Evolutionary conservation across 2,888 invertebrate genomes (phyloP).

Genomic region (Phania funesta): DNA sequence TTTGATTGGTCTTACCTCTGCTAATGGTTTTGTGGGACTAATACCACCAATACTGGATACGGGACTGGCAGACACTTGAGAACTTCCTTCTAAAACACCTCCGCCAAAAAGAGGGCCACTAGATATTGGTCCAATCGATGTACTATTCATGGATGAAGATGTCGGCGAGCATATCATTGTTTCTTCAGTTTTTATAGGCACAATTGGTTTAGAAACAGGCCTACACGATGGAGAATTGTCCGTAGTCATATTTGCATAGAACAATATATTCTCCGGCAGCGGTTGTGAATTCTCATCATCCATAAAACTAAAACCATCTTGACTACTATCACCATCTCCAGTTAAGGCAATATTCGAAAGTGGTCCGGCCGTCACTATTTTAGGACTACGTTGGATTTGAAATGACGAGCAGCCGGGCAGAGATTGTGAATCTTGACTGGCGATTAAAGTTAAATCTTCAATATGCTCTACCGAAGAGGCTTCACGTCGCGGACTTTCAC

Average conservation of each 20-base stretch:
- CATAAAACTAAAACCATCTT: conserved; percentile 83
- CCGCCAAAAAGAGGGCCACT: conserved; percentile 35
- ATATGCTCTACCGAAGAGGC: conserved; percentile 52
- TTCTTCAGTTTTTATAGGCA: conserved; percentile 76
- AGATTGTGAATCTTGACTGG: conserved; percentile 52
- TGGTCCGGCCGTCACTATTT: conserved; percentile 46
- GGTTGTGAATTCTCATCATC: conserved; percentile 81
- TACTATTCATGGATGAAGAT: conserved; percentile 70
- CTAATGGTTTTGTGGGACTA: conserved; percentile 72
- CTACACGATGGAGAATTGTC: conserved; percentile 78
- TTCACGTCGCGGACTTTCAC: conserved; percentile 69
- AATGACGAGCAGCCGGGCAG: conserved; percentile 44
- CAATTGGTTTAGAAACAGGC: conserved; percentile 79
- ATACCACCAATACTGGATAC: conserved; percentile 44
- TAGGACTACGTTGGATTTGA: conserved; percentile 70
- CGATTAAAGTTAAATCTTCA: conserved; percentile 55
- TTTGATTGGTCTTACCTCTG: conserved; percentile 72
- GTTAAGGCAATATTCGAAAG: conserved; percentile 59
- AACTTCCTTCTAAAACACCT: conserved; percentile 9
- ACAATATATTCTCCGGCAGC: conserved; percentile 78
- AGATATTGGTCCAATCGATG: conserved; percentile 63
- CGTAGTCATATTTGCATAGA: conserved; percentile 79
- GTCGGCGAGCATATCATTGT: conserved; percentile 71
- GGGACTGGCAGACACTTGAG: conserved; percentile 6
- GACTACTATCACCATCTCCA: conserved; percentile 81